Conservation (phyloP, 2,113 vertebrate species). For the Nerophis ophidion region DNA sequence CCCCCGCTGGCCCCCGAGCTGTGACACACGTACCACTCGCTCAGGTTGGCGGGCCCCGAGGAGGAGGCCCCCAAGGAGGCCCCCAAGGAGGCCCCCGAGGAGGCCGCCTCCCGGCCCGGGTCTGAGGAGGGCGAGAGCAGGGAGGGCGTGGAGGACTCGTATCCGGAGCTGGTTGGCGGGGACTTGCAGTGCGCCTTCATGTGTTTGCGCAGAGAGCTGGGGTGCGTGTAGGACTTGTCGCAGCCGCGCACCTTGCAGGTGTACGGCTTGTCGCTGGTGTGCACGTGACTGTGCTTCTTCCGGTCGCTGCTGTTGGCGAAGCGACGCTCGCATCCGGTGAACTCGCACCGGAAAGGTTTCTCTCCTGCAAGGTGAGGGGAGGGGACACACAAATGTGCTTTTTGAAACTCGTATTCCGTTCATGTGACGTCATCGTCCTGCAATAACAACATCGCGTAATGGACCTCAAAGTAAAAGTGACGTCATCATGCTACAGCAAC, state of each 20-base stretch:
- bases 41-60: slow-evolving; percentile 84
- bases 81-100: slow-evolving; percentile 55
- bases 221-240: slow-evolving; percentile 98
- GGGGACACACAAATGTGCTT: no score
- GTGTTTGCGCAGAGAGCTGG: slow-evolving; percentile 95
- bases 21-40: slow-evolving; percentile 96
- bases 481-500: no score
- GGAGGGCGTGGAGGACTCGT: slow-evolving; percentile 89
- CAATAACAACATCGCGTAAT: no score
- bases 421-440: neutral
- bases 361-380: slow-evolving; percentile 78
- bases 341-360: slow-evolving; percentile 97
- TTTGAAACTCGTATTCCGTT: no score
- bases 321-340: slow-evolving; percentile 95
- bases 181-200: slow-evolving; percentile 99
- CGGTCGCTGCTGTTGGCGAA: slow-evolving; percentile 99
- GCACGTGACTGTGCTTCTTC: slow-evolving; percentile 98
- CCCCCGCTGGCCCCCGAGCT: slow-evolving; percentile 74
- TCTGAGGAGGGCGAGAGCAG: slow-evolving; percentile 89
- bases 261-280: slow-evolving; percentile 98
- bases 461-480: no score
- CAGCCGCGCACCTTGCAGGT: slow-evolving; percentile 98
- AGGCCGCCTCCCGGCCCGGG: slow-evolving; percentile 81
- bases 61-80: slow-evolving; percentile 75
- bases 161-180: slow-evolving; percentile 89